Base-by-base conservation (phyloP, 2,888 invertebrate species). In the Abrostola triplasia region DNA sequence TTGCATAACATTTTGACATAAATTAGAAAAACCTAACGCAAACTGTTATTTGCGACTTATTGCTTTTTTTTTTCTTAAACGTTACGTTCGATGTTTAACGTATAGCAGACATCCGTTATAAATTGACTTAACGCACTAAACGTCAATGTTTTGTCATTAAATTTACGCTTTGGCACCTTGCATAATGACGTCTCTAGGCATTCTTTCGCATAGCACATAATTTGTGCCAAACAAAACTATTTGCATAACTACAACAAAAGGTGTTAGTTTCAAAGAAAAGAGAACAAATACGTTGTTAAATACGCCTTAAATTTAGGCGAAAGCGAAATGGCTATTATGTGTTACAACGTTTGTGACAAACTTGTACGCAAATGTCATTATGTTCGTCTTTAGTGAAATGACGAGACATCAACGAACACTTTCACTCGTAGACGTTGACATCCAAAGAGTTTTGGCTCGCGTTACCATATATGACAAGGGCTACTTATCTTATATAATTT, bases 331-430 rank as follows among this genome's bases (percentile, higher is more conserved):
- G 36, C 53, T 50, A 47, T 66, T 64, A 57, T 61, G 61, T 76
- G 64, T 70, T 72, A 70, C 73, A 59, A 59, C 66, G 58, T 57
- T 60, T 76, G 70, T 73, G 82, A 73, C 75, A 76, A 76, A 73
- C 62, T 72, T 60, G 65, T 75, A 77, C 62, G 64, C 67, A 77
- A 78, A 76, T 79, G 74, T 72, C 74, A 79, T 78, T 74, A 70
- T 65, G 59, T 54, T 36, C 58, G 13, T 62, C 63, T 75, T 47
- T 59, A 61, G 55, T 48, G 13, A 35, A 67, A 59, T 72, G 66
- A 58, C 74, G 13, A 40, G 59, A 70, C 77, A 47, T 62, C 50
- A 61, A 58, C 51, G 41, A 53, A 60, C 69, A 59, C 79, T 80
- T 79, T 80, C 79, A 66, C 77, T 53, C 13, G 56, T 47, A 63